Evolutionary conservation across 2,113 vertebrate genomes (phyloP).

Genomic region (Calyptommatus sinebrachiatus): DNA sequence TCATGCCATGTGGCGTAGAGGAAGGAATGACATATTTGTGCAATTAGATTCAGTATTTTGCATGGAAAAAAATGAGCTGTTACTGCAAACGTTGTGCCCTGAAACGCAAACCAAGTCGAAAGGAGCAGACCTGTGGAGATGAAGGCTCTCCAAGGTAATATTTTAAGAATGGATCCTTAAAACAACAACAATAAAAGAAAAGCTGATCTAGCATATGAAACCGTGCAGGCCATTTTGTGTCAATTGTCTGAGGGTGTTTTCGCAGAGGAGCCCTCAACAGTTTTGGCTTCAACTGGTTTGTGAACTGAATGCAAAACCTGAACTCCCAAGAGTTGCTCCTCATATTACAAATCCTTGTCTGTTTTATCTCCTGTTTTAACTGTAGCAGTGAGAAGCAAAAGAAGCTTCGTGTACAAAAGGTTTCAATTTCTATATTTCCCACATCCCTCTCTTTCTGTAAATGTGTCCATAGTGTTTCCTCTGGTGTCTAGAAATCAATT

Average conservation of each 20-base stretch:
- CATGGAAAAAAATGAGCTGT: constrained; percentile 65
- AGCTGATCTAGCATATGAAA: constrained; percentile 47
- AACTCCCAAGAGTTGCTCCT: background rate
- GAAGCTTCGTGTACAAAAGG: background rate
- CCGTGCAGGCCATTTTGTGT: constrained; percentile 25
- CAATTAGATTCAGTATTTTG: constrained; percentile 71
- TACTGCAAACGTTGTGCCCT: constrained; percentile 58
- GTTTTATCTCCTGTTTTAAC: background rate
- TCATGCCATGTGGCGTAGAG: constrained; percentile 57
- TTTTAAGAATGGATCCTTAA: constrained; percentile 62
- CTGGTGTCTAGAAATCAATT: background rate
- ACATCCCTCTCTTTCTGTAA: background rate
- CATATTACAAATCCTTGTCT: background rate
- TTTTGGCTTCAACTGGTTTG: background rate
- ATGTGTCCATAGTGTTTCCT: background rate
- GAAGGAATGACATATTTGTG: constrained; percentile 65
- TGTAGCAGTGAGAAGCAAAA: background rate
- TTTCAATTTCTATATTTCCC: background rate
- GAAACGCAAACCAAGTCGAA: constrained; percentile 45
- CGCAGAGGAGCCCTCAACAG: background rate
- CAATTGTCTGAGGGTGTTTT: background rate
- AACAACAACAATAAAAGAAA: background rate
- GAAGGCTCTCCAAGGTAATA: constrained; percentile 53
- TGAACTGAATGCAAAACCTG: background rate
- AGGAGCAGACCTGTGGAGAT: constrained; percentile 54